A percentile compares a stretch with the other conserved stretches of the same genome.
Conservation (phyloP, 2,797 vertebrate genomes). For the Hyperoplus lanceolatus region DNA sequence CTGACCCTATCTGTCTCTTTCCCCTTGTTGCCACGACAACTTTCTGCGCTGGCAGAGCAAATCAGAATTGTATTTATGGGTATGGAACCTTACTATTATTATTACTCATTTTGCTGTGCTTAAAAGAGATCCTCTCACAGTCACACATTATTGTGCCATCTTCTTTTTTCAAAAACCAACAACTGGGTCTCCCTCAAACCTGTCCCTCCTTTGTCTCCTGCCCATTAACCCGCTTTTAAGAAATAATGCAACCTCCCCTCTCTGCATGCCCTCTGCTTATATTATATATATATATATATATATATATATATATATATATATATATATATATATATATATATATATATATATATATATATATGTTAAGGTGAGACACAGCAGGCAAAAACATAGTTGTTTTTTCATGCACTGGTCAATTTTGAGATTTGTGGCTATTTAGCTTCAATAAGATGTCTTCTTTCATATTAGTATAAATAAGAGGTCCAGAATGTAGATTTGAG, state of each 20-base stretch:
- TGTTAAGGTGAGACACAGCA: too few species aligned
- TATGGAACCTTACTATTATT: slow-evolving; percentile 82
- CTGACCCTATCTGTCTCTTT: slow-evolving; percentile 85
- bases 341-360: too few species aligned
- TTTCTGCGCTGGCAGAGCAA: slow-evolving; percentile 89
- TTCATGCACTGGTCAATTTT: too few species aligned
- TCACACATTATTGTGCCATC: slow-evolving; percentile 85
- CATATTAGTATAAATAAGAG: too few species aligned
- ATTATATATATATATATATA: too few species aligned
- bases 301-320: too few species aligned
- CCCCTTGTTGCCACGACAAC: slow-evolving; percentile 83
- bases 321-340: too few species aligned
- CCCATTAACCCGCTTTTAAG: slow-evolving; percentile 75
- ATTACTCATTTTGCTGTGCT: slow-evolving; percentile 86
- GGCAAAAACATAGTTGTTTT: too few species aligned
- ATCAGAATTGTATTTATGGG: slow-evolving; percentile 90
- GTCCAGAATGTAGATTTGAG: too few species aligned
- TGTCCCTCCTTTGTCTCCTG: slow-evolving; percentile 71
- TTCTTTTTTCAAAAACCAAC: slow-evolving; percentile 85
- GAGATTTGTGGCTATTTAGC: too few species aligned
- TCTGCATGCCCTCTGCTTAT: slow-evolving; percentile 66
- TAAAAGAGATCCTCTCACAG: slow-evolving; percentile 84
- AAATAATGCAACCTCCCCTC: slow-evolving; percentile 64
- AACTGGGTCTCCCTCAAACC: slow-evolving; percentile 78
- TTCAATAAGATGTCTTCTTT: too few species aligned